These are phyloP conservation scores for Salminus brasiliensis DNA, from an alignment of 2,113 vertebrate species.

Conservation along the genomic window DNA sequence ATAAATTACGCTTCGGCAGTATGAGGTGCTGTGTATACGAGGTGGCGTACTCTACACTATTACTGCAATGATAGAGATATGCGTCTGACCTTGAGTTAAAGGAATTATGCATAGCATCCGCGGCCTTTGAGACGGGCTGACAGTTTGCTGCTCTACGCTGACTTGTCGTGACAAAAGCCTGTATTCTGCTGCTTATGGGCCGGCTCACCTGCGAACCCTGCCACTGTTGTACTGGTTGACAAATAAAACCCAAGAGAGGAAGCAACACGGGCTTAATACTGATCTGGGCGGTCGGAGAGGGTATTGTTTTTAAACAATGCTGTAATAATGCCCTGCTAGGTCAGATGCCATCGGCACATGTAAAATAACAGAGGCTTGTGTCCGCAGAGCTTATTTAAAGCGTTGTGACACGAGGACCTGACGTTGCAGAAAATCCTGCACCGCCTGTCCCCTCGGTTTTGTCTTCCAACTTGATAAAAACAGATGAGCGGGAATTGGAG, in stretches of 20 bases:
- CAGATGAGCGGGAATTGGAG: slow-evolving; percentile 49
- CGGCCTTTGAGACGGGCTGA: slow-evolving; percentile 63
- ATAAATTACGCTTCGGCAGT: slow-evolving; percentile 70
- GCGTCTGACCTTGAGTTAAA: slow-evolving; percentile 71
- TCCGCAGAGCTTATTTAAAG: slow-evolving; percentile 67
- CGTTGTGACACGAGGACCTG: slow-evolving; percentile 64
- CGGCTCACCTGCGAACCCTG: slow-evolving; percentile 42
- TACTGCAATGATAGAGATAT: slow-evolving; percentile 69
- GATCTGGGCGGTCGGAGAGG: slow-evolving; percentile 63
- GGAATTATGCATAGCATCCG: slow-evolving; percentile 74
- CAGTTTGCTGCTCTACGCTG: slow-evolving; percentile 65
- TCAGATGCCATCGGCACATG: slow-evolving; percentile 62
- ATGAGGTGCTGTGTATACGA: slow-evolving; percentile 62
- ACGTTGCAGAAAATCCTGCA: slow-evolving; percentile 61
- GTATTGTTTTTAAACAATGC: slow-evolving; percentile 62
- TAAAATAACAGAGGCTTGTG: slow-evolving; percentile 57
- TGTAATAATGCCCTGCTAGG: slow-evolving; percentile 54
- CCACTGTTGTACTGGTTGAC: slow-evolving; percentile 23
- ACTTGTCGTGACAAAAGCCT: slow-evolving; percentile 64
- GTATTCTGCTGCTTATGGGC: slow-evolving; percentile 54
- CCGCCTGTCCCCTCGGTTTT: slow-evolving; percentile 58
- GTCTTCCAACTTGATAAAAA: slow-evolving; percentile 60
- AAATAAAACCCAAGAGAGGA: slow-evolving; percentile 34
- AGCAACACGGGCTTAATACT: slow-evolving; percentile 53
- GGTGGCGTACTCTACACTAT: slow-evolving; percentile 69